phyloP scores from a whole-genome alignment of 2,888 invertebrate species.

The Himalopsyche japonica region DNA sequence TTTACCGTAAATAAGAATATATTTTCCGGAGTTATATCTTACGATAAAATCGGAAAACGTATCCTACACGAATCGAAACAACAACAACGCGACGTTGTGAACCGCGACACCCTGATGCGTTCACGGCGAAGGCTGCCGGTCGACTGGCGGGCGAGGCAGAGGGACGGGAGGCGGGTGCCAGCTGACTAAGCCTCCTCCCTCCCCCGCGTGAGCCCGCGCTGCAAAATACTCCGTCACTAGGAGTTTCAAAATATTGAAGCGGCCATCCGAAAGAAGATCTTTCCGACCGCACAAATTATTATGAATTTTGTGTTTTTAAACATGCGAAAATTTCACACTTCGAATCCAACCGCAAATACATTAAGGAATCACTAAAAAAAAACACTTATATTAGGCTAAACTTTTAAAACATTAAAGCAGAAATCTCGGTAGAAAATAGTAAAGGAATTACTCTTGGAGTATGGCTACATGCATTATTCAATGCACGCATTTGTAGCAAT shows the following conservation, averaged over 20 bases:
- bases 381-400: no score
- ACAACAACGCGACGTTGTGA: background rate
- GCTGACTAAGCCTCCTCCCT: background rate
- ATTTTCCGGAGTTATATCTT: background rate
- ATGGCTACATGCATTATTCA: no score
- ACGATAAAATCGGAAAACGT: background rate
- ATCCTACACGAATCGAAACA: background rate
- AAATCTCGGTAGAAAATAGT: no score
- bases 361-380: no score
- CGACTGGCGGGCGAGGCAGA: conserved; percentile 14
- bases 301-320: background rate
- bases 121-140: conserved; percentile 32
- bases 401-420: no score
- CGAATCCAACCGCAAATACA: no score
- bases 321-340: no score
- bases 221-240: background rate
- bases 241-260: background rate
- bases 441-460: no score
- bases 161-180: background rate
- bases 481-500: no score
- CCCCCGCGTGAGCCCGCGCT: background rate
- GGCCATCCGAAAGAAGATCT: background rate
- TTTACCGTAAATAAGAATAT: background rate
- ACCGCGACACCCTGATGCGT: background rate
- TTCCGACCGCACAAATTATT: background rate